Evolutionary conservation across 2,888 invertebrate species (phyloP).

Genomic region (Athripsodes cinereus): DNA sequence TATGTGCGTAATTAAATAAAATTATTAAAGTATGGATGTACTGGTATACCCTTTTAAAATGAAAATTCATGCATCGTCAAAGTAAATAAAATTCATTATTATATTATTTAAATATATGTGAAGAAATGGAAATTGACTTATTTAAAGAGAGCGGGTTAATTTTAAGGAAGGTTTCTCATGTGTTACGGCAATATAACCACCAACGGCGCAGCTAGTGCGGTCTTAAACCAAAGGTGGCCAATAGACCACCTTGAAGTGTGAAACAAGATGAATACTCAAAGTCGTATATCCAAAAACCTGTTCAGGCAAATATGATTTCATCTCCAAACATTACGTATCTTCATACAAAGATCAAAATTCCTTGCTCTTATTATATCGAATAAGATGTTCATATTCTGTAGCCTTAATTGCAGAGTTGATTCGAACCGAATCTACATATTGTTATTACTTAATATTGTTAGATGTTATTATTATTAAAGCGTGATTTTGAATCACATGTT

Average conservation of each 20-base stretch:
- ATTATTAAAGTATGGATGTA: too few species aligned
- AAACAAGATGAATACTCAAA: conserved; percentile 3
- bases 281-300: background rate
- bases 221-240: conserved; percentile 17
- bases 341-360: background rate
- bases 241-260: conserved; percentile 19
- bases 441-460: background rate
- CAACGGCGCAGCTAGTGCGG: conserved; percentile 13
- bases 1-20: too few species aligned
- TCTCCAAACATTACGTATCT: background rate
- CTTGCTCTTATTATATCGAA: background rate
- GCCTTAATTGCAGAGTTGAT: conserved; percentile 16
- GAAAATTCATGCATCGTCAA: too few species aligned
- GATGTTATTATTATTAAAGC: background rate
- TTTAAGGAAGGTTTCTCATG: conserved; percentile 3
- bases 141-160: too few species aligned
- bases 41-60: too few species aligned
- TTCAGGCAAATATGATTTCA: background rate
- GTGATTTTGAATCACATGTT: conserved; percentile 1
- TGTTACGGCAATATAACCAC: conserved; percentile 12
- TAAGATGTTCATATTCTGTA: background rate
- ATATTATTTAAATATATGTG: too few species aligned
- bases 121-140: background rate
- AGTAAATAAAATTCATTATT: too few species aligned
- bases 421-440: conserved; percentile 16